These are phyloP conservation scores for Chloroclysta siterata DNA, from an alignment of 2,888 invertebrate genomes.

Conservation along the genomic window DNA sequence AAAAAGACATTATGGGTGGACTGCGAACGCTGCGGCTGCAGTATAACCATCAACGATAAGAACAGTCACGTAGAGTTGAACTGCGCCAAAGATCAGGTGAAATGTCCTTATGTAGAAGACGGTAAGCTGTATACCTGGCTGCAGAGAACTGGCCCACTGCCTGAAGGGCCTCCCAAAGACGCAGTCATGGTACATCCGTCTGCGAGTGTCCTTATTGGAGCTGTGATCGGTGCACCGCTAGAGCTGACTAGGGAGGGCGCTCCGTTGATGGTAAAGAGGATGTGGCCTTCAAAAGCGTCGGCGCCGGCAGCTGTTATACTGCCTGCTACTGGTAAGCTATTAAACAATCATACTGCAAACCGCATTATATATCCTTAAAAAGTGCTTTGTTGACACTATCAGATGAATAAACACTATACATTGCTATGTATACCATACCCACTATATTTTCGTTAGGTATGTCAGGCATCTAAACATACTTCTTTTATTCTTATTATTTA, in stretches of 20 bases:
- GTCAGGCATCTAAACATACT: too few relatives aligned
- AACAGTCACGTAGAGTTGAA: conserved; percentile 79
- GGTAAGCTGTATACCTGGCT: conserved; percentile 68
- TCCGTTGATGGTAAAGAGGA: conserved; percentile 68
- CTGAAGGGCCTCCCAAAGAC: conserved; percentile 70
- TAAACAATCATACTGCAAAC: background rate
- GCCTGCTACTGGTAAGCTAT: conserved; percentile 68
- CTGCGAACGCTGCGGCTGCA: conserved; percentile 86
- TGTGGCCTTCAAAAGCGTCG: conserved; percentile 79
- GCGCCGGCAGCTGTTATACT: conserved; percentile 75
- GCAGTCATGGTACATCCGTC: conserved; percentile 74
- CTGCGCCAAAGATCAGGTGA: conserved; percentile 79
- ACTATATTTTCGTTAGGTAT: too few relatives aligned
- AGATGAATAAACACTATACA: too few relatives aligned
- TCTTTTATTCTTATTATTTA: too few relatives aligned
- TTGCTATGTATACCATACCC: too few relatives aligned
- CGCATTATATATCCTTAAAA: too few relatives aligned
- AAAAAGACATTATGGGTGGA: conserved; percentile 86
- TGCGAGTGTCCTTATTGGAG: conserved; percentile 68
- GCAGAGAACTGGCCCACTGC: conserved; percentile 63
- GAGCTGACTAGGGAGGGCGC: conserved; percentile 67
- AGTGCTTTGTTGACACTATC: too few relatives aligned
- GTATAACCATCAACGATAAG: conserved; percentile 84
- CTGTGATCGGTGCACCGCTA: conserved; percentile 72
- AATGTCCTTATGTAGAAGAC: conserved; percentile 73